Evolutionary conservation across 2,113 vertebrate species (phyloP).

Genomic region (Neodontobutis hainanensis): DNA sequence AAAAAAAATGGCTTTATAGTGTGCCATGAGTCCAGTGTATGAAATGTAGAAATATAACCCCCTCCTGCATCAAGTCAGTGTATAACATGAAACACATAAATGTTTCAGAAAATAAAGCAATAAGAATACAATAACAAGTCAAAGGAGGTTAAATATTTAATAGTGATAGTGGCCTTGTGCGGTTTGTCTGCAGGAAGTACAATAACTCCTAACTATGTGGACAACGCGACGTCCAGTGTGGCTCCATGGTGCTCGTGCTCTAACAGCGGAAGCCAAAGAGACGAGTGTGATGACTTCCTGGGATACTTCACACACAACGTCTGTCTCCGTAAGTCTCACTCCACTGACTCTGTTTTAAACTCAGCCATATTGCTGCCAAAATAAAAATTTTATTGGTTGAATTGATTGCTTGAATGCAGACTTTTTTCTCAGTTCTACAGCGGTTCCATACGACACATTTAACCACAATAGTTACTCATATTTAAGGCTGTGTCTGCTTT

Average conservation of each 20-base stretch:
- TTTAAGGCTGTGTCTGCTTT: background rate
- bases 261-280: slow-evolving; percentile 84
- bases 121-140: slow-evolving; percentile 26
- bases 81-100: slow-evolving; percentile 37
- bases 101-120: slow-evolving; percentile 34
- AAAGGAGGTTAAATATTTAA: slow-evolving; percentile 59
- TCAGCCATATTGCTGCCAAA: background rate
- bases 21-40: background rate
- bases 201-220: slow-evolving; percentile 93
- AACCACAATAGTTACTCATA: background rate
- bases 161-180: slow-evolving; percentile 36
- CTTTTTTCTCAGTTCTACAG: background rate
- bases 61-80: slow-evolving; percentile 14
- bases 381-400: background rate
- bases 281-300: slow-evolving; percentile 86
- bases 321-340: slow-evolving; percentile 88
- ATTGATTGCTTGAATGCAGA: background rate
- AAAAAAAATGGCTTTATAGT: slow-evolving; percentile 9
- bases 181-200: slow-evolving; percentile 82
- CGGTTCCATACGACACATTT: background rate
- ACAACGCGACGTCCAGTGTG: slow-evolving; percentile 85
- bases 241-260: slow-evolving; percentile 92
- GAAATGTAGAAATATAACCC: background rate
- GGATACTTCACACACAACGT: slow-evolving; percentile 86
- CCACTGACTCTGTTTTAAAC: background rate